phyloP scores from a whole-genome alignment of 1,140 invertebrate genomes.

The Nautilus pompilius region DNA sequence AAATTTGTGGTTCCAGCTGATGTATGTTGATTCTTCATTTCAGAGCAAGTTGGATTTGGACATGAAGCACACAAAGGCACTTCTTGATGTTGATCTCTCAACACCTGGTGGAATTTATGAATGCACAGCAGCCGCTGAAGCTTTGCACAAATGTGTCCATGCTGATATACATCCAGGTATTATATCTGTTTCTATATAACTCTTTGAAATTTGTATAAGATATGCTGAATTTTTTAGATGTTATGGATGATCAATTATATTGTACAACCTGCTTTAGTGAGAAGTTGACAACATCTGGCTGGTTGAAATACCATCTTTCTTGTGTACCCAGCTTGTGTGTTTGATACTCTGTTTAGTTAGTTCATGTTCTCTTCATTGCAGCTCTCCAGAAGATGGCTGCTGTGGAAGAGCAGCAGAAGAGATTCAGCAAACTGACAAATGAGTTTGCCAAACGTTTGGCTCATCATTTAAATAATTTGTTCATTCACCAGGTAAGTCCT shows the following conservation, averaged over 20 bases:
- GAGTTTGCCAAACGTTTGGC: constrained; percentile 80
- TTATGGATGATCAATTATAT: too few relatives aligned
- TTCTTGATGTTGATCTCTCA: constrained; percentile 74
- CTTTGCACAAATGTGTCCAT: constrained; percentile 74
- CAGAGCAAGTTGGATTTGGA: constrained; percentile 73
- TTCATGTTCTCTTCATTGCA: constrained; percentile 17
- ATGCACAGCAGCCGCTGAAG: constrained; percentile 76
- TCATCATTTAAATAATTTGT: constrained; percentile 87
- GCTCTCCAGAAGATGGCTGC: constrained; percentile 69
- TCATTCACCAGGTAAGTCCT: constrained; percentile 76
- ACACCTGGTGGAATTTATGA: constrained; percentile 70
- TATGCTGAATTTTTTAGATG: neutral
- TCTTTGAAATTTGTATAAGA: neutral
- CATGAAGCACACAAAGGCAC: constrained; percentile 65
- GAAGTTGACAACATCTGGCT: too few relatives aligned
- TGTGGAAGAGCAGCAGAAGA: constrained; percentile 83
- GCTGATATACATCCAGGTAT: constrained; percentile 60
- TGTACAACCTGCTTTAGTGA: too few relatives aligned
- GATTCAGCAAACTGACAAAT: constrained; percentile 78
- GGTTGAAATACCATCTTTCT: neutral
- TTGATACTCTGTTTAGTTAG: too few relatives aligned
- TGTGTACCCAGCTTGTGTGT: neutral
- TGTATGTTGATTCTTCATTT: neutral
- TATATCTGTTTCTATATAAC: neutral
- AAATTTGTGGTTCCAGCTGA: too few relatives aligned